Conservation (phyloP, 2,888 invertebrate species). For the Colostygia pectinataria region DNA sequence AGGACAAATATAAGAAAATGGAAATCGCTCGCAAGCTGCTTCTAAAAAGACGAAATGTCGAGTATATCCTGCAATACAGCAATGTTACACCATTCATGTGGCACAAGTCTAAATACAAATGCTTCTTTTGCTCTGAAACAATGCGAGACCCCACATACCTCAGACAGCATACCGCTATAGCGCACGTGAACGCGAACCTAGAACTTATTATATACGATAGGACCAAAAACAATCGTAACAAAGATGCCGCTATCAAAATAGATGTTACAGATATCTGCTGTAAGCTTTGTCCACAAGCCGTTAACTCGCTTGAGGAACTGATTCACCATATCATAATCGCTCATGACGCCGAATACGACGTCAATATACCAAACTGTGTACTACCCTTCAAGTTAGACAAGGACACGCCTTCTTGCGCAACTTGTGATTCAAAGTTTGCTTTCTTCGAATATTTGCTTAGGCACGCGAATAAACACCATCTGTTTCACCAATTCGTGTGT, state of each 20-base stretch:
- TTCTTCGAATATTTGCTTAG: conserved; percentile 72
- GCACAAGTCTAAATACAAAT: conserved; percentile 70
- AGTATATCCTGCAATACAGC: conserved; percentile 71
- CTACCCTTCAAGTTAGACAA: conserved; percentile 70
- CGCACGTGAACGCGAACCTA: conserved; percentile 63
- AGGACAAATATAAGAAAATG: conserved; percentile 72
- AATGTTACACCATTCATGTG: conserved; percentile 75
- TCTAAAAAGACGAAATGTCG: conserved; percentile 68
- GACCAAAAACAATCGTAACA: conserved; percentile 70
- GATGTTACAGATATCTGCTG: conserved; percentile 67
- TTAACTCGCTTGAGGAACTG: conserved; percentile 63
- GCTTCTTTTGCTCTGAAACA: conserved; percentile 70
- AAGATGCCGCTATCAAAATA: conserved; percentile 74
- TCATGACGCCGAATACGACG: conserved; percentile 74
- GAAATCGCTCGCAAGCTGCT: conserved; percentile 64
- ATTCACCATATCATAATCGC: conserved; percentile 73
- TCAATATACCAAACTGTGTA: conserved; percentile 68
- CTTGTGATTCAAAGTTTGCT: conserved; percentile 70
- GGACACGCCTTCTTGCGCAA: conserved; percentile 66
- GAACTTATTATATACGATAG: conserved; percentile 68
- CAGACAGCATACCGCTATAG: conserved; percentile 58
- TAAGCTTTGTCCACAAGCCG: conserved; percentile 57
- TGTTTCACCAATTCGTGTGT: conserved; percentile 74
- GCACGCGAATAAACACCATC: conserved; percentile 72
- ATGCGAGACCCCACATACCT: conserved; percentile 63